Base-by-base conservation (phyloP, 2,888 invertebrate species). In the Chydorus sphaericus region DNA sequence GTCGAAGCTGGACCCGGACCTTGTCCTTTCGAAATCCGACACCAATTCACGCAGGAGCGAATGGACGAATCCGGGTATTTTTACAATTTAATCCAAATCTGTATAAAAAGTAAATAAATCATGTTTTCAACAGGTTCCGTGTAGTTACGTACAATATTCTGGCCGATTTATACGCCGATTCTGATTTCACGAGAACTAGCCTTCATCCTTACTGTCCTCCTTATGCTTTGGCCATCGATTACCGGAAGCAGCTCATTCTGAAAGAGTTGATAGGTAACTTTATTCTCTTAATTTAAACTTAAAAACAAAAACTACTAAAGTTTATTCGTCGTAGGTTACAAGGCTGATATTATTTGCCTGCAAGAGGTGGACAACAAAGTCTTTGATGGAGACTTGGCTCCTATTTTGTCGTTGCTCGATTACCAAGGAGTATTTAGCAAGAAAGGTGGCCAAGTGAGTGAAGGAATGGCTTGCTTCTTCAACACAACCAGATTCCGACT, bases 301-400 rank as follows among this genome's bases (percentile, higher is more conserved):
- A 48, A 20, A 30, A 57, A 49, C 14, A 50, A 39, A 18, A 18
- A 14, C 23, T 52, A 36, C 20, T 52, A 52, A 8, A 33, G 18
- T 30, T 48, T 8, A 26, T 28, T 48, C 29, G 10, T 6, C n/a
- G 14, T 61, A 81, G 90, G 89, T n/a, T 94, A 90, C 67, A 85
- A 93, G 72, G 80, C 82, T 37, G 94, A 96, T 68, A 73, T 96
- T 53, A 73, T 92, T 54, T 93, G 93, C 63, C 73, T 96, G 14
- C 94, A 96, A 77, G 96, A 96, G 76, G 89, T 93, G 0, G 94
- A 96, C 68, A 68, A 67, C 11, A 85, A 82, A 71, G 74, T 91
- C 49, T 92, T 83, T 69, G 70, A 77, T 7, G 66, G 75, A 60
- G 84, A 83, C 65, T 73, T 92, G 28, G 64, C 67, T 38, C 78